phyloP scores from a whole-genome alignment of 1,140 invertebrate genomes.

The Ceratina japonica region DNA sequence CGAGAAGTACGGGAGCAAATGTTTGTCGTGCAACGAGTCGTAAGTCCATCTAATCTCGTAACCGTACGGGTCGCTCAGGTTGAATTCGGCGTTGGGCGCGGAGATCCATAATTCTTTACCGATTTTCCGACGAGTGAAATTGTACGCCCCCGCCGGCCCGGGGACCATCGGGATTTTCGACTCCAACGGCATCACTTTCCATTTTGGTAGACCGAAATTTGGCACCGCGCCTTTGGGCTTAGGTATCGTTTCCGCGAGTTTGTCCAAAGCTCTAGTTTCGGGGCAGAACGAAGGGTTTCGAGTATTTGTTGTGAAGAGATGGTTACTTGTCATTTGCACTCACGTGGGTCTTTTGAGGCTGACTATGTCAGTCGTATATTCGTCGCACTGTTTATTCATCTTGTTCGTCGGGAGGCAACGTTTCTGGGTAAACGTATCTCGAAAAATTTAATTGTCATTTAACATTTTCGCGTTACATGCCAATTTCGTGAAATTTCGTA shows the following conservation, averaged over 20 bases:
- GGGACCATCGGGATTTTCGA: slow-evolving; percentile 73
- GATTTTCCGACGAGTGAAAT: slow-evolving; percentile 71
- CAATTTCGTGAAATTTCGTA: slow-evolving; percentile 11
- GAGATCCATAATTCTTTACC: slow-evolving; percentile 63
- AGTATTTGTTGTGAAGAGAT: too few relatives aligned
- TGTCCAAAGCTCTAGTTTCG: slow-evolving; percentile 54
- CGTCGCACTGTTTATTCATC: slow-evolving; percentile 5
- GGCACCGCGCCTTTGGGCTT: slow-evolving; percentile 65
- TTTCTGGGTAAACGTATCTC: not conserved
- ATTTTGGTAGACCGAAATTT: slow-evolving; percentile 72
- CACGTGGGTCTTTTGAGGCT: slow-evolving; percentile 66
- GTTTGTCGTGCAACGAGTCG: slow-evolving; percentile 74
- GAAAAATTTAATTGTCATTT: slow-evolving; percentile 5
- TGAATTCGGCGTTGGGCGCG: slow-evolving; percentile 57
- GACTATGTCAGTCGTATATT: slow-evolving; percentile 46
- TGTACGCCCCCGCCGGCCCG: slow-evolving; percentile 62
- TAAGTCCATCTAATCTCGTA: slow-evolving; percentile 67
- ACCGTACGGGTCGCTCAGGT: slow-evolving; percentile 71
- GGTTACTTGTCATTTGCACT: slow-evolving; percentile 39
- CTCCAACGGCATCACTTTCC: slow-evolving; percentile 71
- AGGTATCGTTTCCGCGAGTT: slow-evolving; percentile 64
- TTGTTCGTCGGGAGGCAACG: not conserved
- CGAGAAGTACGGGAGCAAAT: slow-evolving; percentile 69
- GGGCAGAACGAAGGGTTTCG: not conserved
- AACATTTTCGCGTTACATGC: slow-evolving; percentile 5